These are phyloP conservation scores for Danionella cerebrum DNA, from an alignment of 2,113 vertebrate genomes.

Conservation along the genomic window DNA sequence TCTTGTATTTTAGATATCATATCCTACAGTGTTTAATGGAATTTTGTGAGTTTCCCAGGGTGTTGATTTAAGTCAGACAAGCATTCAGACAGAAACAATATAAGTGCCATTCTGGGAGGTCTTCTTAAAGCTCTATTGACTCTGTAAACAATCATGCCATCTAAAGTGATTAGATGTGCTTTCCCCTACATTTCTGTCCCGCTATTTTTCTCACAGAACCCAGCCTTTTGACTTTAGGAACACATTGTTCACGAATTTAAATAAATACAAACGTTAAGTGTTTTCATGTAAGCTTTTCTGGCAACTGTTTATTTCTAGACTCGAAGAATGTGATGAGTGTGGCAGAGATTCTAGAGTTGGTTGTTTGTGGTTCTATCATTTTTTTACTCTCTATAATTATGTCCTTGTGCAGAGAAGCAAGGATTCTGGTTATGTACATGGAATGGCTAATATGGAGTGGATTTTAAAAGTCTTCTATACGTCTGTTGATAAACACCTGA, in stretches of 20 bases:
- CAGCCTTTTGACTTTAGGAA: not conserved
- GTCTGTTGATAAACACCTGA: too few species aligned
- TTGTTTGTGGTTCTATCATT: constrained; percentile 5
- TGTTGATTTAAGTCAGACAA: not conserved
- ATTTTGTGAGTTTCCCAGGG: not conserved
- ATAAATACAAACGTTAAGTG: too few species aligned
- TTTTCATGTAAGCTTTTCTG: too few species aligned
- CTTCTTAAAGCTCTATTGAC: not conserved
- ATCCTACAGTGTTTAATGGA: too few species aligned
- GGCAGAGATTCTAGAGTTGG: not conserved
- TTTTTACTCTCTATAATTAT: constrained; percentile 11
- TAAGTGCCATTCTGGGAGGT: not conserved
- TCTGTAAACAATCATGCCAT: not conserved
- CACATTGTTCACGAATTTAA: too few species aligned
- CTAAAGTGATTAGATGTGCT: not conserved
- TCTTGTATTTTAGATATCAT: too few species aligned
- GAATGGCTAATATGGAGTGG: too few species aligned
- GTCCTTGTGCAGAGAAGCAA: not conserved
- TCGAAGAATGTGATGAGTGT: not conserved
- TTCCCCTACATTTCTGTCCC: not conserved
- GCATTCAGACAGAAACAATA: not conserved
- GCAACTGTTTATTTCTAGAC: not conserved
- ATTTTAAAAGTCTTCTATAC: too few species aligned
- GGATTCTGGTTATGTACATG: too few species aligned
- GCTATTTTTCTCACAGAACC: not conserved